Base-by-base conservation (phyloP, 2,888 invertebrate species). In the Eucera pruinosa region DNA sequence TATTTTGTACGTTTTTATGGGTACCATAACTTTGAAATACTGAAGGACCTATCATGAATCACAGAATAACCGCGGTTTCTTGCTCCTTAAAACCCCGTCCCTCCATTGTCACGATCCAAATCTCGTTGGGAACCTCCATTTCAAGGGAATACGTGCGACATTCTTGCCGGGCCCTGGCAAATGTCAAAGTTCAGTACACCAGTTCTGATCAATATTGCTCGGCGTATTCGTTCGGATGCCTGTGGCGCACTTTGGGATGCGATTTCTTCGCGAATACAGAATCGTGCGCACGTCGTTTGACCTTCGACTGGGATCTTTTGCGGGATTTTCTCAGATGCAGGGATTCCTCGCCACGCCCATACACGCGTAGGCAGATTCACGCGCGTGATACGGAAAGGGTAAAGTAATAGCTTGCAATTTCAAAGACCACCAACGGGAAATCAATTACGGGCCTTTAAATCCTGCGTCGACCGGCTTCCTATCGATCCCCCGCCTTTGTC, bases 151-250 rank as follows among this genome's bases (percentile, higher is more conserved):
- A 27, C 18, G 23, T 30, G 80, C 58, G 36, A 47, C 62, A 64
- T 60, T 78, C 54, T 52, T 64, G 39, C 62, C 39, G 27, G 25
- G 39, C 27, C 27, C 25, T 5, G 30, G 43, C 27, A 84, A 84
- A 84, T 84, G 82, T 84, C 82, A 84, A 74, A 84, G 84, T 84
- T 84, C 82, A 64, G 50, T 64, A 66, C 70, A 78, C 39, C 68
- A 11, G 27, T 54, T 33, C 25, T 78, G 69, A 82, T 84, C 84
- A 75, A 84, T 84, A 84, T 75, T 71, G 52, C 80, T 68, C 48
- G 67, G 54, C 20, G 60, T n/a, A n/a, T 65, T 62, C 55, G 68
- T 61, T 66, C 25, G 23, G 23, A 3, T 15, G 39, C 58, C 27
- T 45, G 57, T n/a, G 43, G 23, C 58, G 55, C 39, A 18, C 18